phyloP scores from a whole-genome alignment of 2,113 vertebrate species.

The Oryzias curvinotus region DNA sequence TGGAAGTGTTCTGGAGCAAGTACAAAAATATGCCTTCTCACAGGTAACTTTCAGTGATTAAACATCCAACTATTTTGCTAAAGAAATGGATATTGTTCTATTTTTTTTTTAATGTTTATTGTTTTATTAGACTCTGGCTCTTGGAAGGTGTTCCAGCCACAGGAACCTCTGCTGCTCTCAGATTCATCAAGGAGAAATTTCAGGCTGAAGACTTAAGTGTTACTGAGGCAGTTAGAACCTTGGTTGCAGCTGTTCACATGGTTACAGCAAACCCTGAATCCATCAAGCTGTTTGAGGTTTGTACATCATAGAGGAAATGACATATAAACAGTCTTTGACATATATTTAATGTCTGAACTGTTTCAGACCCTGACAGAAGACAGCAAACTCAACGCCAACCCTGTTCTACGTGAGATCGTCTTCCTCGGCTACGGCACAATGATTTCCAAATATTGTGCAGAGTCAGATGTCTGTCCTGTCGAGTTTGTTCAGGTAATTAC shows the following conservation, averaged over 20 bases:
- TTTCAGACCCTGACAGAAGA: slow-evolving; percentile 70
- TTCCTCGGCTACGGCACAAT: slow-evolving; percentile 80
- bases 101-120: not conserved
- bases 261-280: slow-evolving; percentile 66
- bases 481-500: slow-evolving; percentile 63
- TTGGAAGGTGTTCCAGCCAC: slow-evolving; percentile 76
- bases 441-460: slow-evolving; percentile 75
- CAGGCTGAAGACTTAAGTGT: slow-evolving; percentile 61
- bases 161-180: slow-evolving; percentile 67
- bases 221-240: slow-evolving; percentile 65
- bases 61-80: not conserved
- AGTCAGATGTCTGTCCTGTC: slow-evolving; percentile 44
- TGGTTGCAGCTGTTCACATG: slow-evolving; percentile 77
- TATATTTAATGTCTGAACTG: not conserved
- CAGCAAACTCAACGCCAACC: slow-evolving; percentile 57
- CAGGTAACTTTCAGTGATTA: slow-evolving; percentile 55
- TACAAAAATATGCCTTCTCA: slow-evolving; percentile 33
- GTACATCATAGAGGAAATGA: slow-evolving; percentile 22
- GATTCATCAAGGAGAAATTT: slow-evolving; percentile 77
- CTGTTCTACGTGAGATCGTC: slow-evolving; percentile 68
- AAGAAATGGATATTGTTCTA: slow-evolving; percentile 31
- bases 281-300: slow-evolving; percentile 75
- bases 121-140: slow-evolving; percentile 73
- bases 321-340: not conserved
- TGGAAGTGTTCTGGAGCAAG: slow-evolving; percentile 72